phyloP scores from a whole-genome alignment of 37 sponge, comb jelly and placozoan genomes.

The Halichondria panicea region DNA sequence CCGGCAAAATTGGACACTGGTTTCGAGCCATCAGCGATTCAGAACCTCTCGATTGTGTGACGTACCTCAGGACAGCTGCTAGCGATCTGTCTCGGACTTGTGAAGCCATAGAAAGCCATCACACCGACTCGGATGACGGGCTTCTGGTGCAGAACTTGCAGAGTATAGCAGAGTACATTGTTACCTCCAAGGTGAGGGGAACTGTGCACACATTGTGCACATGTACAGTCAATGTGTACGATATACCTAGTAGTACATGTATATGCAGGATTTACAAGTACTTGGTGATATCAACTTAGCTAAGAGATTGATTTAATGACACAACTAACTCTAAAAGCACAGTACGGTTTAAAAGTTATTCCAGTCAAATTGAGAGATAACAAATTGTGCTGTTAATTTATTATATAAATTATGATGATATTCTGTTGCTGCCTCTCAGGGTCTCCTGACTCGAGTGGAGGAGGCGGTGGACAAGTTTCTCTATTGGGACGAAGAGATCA shows the following conservation, averaged over 20 bases:
- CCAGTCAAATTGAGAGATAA: no score
- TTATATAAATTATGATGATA: constrained; percentile 1
- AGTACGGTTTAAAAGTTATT: no score
- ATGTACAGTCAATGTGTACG: not conserved
- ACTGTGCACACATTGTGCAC: not conserved
- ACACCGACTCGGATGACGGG: constrained; percentile 57
- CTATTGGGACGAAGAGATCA: constrained; percentile 91
- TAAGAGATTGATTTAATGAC: no score
- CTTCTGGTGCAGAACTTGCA: constrained; percentile 69
- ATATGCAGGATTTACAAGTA: not conserved
- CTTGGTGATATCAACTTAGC: no score
- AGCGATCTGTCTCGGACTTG: constrained; percentile 57
- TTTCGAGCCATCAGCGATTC: constrained; percentile 56
- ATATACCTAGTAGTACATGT: not conserved
- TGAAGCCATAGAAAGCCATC: constrained; percentile 52
- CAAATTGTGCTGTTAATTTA: no score
- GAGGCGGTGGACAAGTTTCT: constrained; percentile 79
- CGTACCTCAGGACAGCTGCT: constrained; percentile 67
- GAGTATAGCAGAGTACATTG: constrained; percentile 67
- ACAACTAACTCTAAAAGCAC: no score
- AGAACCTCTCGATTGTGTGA: constrained; percentile 51
- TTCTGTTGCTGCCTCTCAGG: constrained; percentile 20
- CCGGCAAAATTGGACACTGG: constrained; percentile 47
- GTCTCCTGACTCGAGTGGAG: constrained; percentile 73
- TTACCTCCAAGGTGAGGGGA: constrained; percentile 47